Evolutionary conservation across 2,797 vertebrate species (phyloP), one percentile per base, ranked within the genome.

Genomic region (Anomalospiza imberbis): DNA sequence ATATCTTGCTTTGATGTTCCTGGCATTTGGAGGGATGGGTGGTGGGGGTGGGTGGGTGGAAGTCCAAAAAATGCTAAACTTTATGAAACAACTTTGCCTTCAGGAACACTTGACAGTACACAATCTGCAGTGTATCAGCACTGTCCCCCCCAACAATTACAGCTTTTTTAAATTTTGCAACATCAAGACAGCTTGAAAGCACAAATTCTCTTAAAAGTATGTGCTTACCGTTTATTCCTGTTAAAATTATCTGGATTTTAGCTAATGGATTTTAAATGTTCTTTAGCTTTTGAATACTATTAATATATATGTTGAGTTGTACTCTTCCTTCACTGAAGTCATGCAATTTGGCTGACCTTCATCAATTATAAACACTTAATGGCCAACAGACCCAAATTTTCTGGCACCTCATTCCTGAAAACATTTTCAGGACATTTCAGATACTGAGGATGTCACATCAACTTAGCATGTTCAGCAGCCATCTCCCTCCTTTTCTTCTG

Each of bases 251-350:
- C 84, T 81, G 32, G 32, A 75, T 89, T 92, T 88, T 71, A 78
- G 57, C 53, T 96, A 95, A 95, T 91, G 88, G 82, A 38, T 90
- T 95, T 94, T 67, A 93, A 93, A 88, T 90, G 71, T 70, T 86
- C 76, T 67, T 2, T 73, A 53, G 81, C 32, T 91, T 82, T 51
- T 82, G 57, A 86, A 61, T 32, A 32, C 13, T 85, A n/a, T 83
- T 63, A 13, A 66, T 88, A 90, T 80, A 26, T 68, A 34, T 61
- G 51, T 67, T 73, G 57, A 71, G 34, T 73, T 92, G 82, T 88
- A 60, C 47, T 92, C 50, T 91, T 91, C 66, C 31, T 34, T 90
- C 71, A 34, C 45, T 76, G 70, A 61, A 76, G 28, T 71, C 60
- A n/a, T 67, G 66, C 60, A 76, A 20, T 84, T 32, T 92, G 53